Percentiles rank a stretch among this genome's conserved stretches.
Evolutionary conservation across 2,888 invertebrate species (phyloP).

Genomic region (Drosophila emarginata): DNA sequence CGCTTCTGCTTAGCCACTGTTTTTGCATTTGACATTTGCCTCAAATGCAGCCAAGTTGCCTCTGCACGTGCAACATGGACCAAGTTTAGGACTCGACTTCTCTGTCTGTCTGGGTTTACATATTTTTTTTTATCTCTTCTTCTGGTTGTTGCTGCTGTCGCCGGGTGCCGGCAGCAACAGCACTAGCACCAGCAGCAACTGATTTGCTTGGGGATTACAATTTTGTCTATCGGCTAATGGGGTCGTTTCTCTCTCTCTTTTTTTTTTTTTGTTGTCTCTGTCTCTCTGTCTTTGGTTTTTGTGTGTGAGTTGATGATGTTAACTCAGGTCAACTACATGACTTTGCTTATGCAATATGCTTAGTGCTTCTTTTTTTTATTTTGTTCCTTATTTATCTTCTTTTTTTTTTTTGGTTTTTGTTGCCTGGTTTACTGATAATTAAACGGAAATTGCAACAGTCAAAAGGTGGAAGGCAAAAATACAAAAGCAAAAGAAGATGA

Average conservation of each 20-base stretch:
- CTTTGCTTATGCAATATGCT: slow-evolving; percentile 24
- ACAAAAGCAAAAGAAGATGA: slow-evolving; percentile 14
- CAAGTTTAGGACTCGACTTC: slow-evolving; percentile 11
- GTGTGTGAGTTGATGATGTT: slow-evolving; percentile 42
- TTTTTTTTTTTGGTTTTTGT: slow-evolving; percentile 1
- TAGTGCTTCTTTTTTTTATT: background rate
- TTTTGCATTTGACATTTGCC: slow-evolving; percentile 42
- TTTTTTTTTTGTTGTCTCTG: background rate
- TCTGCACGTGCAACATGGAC: slow-evolving; percentile 40
- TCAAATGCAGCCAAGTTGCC: slow-evolving; percentile 7
- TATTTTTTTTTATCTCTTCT: slow-evolving; percentile 31
- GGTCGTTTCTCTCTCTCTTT: slow-evolving; percentile 40
- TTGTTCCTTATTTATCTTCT: slow-evolving; percentile 5
- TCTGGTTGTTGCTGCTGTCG: slow-evolving; percentile 12
- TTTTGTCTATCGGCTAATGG: slow-evolving; percentile 51
- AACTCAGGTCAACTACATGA: slow-evolving; percentile 47
- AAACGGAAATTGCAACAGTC: slow-evolving; percentile 45
- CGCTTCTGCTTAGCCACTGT: slow-evolving; percentile 6
- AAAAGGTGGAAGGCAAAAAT: slow-evolving; percentile 31
- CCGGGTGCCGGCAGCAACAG: background rate
- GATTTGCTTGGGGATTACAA: slow-evolving; percentile 58
- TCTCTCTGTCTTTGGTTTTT: too few relatives aligned
- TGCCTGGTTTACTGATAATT: slow-evolving; percentile 38
- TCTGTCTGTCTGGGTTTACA: slow-evolving; percentile 33
- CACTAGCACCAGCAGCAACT: slow-evolving; percentile 31